Conservation (phyloP, 2,888 invertebrate genomes). For the Macrophya annulata region DNA sequence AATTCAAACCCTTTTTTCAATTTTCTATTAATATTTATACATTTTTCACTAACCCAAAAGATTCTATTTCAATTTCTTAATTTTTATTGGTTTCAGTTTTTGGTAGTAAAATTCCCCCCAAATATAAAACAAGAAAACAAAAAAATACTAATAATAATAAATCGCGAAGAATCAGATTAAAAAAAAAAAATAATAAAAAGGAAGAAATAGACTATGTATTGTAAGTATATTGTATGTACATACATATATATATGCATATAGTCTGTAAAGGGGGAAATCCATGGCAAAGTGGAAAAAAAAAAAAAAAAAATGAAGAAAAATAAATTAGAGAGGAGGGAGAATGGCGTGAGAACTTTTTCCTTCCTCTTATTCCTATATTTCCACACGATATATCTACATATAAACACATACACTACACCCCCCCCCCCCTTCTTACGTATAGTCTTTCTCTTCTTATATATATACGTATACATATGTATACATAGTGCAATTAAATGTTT, state of each 20-base stretch:
- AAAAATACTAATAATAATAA: slow-evolving; percentile 67
- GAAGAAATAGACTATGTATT: not conserved
- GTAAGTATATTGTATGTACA: not conserved
- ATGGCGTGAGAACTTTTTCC: slow-evolving; percentile 47
- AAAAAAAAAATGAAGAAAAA: slow-evolving; percentile 19
- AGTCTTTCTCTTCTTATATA: not conserved
- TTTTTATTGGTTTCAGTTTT: too few relatives aligned
- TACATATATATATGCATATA: too few relatives aligned
- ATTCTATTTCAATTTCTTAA: too few relatives aligned
- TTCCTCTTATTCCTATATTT: slow-evolving; percentile 9
- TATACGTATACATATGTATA: too few relatives aligned
- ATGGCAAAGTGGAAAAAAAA: slow-evolving; percentile 34
- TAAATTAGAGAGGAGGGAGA: slow-evolving; percentile 42
- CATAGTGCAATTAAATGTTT: slow-evolving; percentile 41
- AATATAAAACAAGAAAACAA: too few relatives aligned
- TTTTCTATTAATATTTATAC: too few relatives aligned
- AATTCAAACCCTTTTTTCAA: too few relatives aligned
- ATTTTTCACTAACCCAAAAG: too few relatives aligned
- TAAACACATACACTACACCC: not conserved
- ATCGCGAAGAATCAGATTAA: slow-evolving; percentile 61
- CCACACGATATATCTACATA: slow-evolving; percentile 3
- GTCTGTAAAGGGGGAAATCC: not conserved
- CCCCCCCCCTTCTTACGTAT: not conserved
- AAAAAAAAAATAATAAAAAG: slow-evolving; percentile 44
- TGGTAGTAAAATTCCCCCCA: too few relatives aligned